Evolutionary conservation across 2,888 invertebrate species (phyloP).

Genomic region (Drosophila hamatofila): DNA sequence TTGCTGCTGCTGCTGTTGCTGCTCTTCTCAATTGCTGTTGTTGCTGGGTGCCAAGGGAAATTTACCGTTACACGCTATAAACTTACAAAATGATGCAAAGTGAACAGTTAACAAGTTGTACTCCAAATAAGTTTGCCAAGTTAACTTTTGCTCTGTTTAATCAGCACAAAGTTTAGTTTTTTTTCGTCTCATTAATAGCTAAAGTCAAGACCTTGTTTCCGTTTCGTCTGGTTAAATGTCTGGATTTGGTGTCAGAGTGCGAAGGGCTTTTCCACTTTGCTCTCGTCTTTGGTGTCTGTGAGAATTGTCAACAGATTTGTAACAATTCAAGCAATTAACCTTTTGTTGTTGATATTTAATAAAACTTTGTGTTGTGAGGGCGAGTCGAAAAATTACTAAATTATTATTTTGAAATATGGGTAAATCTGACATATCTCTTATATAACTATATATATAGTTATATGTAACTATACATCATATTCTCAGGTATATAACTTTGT

Average conservation of each 20-base stretch:
- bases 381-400: no score
- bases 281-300: not conserved
- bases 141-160: constrained; percentile 24
- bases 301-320: constrained; percentile 2
- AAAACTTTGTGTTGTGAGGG: not conserved
- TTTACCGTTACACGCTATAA: constrained; percentile 63
- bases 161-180: constrained; percentile 25
- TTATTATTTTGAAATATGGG: no score
- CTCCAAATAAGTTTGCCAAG: constrained; percentile 35
- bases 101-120: constrained; percentile 72
- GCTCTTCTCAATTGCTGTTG: constrained; percentile 21
- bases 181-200: constrained; percentile 2
- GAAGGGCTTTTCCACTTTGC: not conserved
- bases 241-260: not conserved
- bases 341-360: not conserved
- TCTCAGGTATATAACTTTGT: no score
- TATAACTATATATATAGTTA: not conserved
- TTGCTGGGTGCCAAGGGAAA: constrained; percentile 29
- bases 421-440: not conserved
- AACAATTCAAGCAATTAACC: constrained; percentile 2
- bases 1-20: constrained; percentile 17
- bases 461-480: not conserved
- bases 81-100: constrained; percentile 76
- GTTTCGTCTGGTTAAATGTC: constrained; percentile 13
- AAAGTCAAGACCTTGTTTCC: constrained; percentile 38